Evolutionary conservation across 2,113 vertebrate genomes (phyloP).

Genomic region (Xiphorhynchus elegans): DNA sequence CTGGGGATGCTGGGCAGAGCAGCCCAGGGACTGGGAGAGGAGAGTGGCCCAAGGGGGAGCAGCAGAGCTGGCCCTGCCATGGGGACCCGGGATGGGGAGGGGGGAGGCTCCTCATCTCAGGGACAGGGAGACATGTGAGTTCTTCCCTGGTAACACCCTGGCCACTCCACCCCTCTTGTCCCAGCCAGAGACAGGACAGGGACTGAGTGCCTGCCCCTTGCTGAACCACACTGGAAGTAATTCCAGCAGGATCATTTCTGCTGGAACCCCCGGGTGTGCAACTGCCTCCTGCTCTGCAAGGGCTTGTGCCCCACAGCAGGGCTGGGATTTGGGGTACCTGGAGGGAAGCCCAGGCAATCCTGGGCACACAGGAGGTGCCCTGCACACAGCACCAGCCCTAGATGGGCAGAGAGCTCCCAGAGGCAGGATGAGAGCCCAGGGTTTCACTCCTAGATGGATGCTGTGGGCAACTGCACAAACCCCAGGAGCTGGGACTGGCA

Average conservation of each 20-base stretch:
- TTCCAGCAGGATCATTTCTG: fast-evolving
- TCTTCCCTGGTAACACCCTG: not conserved
- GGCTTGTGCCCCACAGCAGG: not conserved
- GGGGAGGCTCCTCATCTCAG: not conserved
- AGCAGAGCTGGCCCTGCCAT: not conserved
- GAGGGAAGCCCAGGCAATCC: not conserved
- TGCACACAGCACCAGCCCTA: not conserved
- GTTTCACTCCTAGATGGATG: fast-evolving
- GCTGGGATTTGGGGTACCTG: not conserved
- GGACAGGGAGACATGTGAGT: not conserved
- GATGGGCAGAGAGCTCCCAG: not conserved
- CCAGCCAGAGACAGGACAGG: not conserved
- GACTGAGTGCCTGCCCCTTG: fast-evolving
- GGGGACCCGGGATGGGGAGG: not conserved
- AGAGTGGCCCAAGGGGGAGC: too few relatives aligned
- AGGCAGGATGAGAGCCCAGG: not conserved
- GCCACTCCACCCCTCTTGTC: not conserved
- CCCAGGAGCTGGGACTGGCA: not conserved
- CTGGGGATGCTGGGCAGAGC: not conserved
- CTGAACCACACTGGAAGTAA: not conserved
- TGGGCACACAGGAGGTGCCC: not conserved
- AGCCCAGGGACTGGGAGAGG: not conserved
- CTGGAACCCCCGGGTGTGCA: fast-evolving
- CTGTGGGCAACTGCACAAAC: not conserved
- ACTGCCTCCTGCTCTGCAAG: not conserved